Evolutionary conservation across 1,140 invertebrate genomes (phyloP).

Genomic region (Ceratina australensis): DNA sequence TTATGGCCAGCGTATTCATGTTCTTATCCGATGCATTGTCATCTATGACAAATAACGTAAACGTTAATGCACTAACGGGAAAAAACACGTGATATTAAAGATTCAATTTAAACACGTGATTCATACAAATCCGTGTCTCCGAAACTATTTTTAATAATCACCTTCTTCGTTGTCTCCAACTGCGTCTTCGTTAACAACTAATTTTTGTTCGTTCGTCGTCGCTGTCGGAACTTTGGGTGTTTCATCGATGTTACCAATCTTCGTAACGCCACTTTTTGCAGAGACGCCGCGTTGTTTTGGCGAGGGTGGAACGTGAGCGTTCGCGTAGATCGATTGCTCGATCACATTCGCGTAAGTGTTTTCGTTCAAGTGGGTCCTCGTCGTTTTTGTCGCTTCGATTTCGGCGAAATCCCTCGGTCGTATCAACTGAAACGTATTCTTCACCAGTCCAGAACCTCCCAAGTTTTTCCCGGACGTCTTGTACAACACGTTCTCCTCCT

Average conservation of each 20-base stretch:
- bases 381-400: conserved; percentile 77
- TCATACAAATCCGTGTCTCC: conserved; percentile 5
- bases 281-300: conserved; percentile 28
- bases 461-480: conserved; percentile 65
- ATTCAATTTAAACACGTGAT: conserved; percentile 27
- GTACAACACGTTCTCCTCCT: conserved; percentile 65
- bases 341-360: conserved; percentile 77
- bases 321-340: conserved; percentile 68
- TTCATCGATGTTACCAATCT: conserved; percentile 12
- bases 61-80: neutral
- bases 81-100: conserved; percentile 1
- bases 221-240: neutral
- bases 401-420: conserved; percentile 78
- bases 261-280: neutral
- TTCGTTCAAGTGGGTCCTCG: conserved; percentile 58
- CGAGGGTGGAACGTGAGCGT: conserved; percentile 49
- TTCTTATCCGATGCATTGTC: conserved; percentile 66
- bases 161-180: conserved; percentile 43
- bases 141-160: conserved; percentile 21
- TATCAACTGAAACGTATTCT: conserved; percentile 78
- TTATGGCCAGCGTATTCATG: conserved; percentile 82
- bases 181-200: conserved; percentile 19
- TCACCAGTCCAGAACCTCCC: conserved; percentile 49
- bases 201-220: conserved; percentile 9
- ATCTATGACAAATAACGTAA: conserved; percentile 29